These are phyloP conservation scores for Lophura nycthemera DNA, from an alignment of 2,113 vertebrate species.

Conservation along the genomic window DNA sequence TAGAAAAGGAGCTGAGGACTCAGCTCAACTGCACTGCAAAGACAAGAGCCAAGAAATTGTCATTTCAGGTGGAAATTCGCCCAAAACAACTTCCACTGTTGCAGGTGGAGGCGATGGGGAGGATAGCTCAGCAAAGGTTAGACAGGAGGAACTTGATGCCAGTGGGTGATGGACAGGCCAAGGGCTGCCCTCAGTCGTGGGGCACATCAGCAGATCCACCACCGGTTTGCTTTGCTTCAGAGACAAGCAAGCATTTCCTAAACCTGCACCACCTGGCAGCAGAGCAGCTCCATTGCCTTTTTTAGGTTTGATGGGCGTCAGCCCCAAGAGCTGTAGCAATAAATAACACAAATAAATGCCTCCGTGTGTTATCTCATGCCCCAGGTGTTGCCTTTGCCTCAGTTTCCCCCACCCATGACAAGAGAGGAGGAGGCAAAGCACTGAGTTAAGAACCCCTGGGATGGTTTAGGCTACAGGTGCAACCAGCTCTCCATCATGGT, in stretches of 20 bases:
- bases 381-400: not conserved
- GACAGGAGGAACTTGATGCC: not conserved
- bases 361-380: not conserved
- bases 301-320: not conserved
- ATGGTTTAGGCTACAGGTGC: not conserved
- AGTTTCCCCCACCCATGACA: not conserved
- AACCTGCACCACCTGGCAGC: too few species aligned
- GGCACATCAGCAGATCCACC: not conserved
- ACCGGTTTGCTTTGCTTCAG: not conserved
- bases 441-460: not conserved
- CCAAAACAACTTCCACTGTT: not conserved
- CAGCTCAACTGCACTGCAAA: not conserved
- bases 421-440: not conserved
- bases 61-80: not conserved
- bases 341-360: not conserved
- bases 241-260: accelerated
- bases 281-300: not conserved
- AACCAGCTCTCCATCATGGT: not conserved
- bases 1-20: not conserved
- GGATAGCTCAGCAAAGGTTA: not conserved
- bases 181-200: not conserved
- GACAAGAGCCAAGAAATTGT: not conserved
- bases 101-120: too few species aligned
- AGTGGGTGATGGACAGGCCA: not conserved
- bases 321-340: not conserved